Conservation (phyloP, 92 coral and sea anemone species). For the Epizoanthus fatuus region DNA sequence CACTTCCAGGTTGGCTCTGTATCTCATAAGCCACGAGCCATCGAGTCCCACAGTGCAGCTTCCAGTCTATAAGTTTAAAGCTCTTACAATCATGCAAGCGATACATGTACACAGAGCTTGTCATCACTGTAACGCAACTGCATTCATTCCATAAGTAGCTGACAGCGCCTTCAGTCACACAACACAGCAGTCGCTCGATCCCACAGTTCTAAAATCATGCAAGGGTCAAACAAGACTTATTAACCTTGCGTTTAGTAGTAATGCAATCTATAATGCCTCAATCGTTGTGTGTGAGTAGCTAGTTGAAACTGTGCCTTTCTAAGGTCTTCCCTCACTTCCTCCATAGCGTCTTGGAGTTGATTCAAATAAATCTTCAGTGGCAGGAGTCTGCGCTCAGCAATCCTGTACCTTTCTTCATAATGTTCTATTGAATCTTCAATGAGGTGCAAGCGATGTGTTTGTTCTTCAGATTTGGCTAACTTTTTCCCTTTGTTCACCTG, state of each 20-base stretch:
- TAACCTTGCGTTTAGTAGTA: constrained; percentile 3
- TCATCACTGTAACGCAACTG: background rate
- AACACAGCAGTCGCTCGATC: background rate
- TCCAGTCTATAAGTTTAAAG: too few species aligned
- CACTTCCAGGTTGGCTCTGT: too few species aligned
- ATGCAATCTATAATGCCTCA: constrained; percentile 30
- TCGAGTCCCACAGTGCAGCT: too few species aligned
- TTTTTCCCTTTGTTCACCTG: constrained; percentile 39
- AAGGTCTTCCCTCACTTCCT: constrained; percentile 53
- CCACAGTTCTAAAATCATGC: background rate
- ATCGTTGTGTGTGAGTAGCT: constrained; percentile 65
- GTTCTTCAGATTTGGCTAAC: constrained; percentile 50
- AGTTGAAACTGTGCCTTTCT: constrained; percentile 59
- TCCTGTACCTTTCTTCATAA: constrained; percentile 57
- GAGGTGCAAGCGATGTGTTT: constrained; percentile 57
- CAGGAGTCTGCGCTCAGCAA: constrained; percentile 78
- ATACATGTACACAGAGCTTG: too few species aligned
- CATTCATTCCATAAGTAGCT: background rate
- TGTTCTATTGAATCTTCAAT: constrained; percentile 73
- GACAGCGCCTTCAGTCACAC: constrained; percentile 10
- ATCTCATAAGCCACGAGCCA: too few species aligned
- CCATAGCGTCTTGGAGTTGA: constrained; percentile 76
- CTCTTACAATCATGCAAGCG: too few species aligned
- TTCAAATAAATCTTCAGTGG: constrained; percentile 81
- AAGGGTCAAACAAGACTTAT: too few species aligned